These are phyloP conservation scores for Ophthalmotilapia sp. DNA, from an alignment of 2,113 vertebrate species.

Conservation along the genomic window DNA sequence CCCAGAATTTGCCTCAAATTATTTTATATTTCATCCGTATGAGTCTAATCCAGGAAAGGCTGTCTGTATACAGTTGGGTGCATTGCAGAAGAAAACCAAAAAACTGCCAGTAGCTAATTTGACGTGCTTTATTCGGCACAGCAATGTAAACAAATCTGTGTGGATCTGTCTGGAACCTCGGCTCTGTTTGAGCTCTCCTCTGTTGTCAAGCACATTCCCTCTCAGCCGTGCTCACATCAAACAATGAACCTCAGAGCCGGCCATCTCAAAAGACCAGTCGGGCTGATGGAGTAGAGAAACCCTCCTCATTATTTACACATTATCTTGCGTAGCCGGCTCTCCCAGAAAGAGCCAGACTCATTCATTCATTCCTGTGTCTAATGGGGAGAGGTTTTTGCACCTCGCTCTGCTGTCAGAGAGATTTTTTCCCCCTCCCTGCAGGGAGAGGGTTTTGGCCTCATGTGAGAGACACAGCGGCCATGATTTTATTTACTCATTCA, in stretches of 20 bases:
- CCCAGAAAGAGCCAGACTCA: background rate
- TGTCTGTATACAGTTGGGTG: background rate
- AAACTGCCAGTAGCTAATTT: background rate
- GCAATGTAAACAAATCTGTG: background rate
- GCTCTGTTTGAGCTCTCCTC: background rate
- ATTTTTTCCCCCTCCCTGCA: background rate
- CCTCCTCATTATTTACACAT: constrained; percentile 27
- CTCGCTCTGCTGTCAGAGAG: background rate
- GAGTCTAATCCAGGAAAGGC: background rate
- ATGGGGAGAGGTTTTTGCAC: background rate
- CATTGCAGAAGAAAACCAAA: background rate
- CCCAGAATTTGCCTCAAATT: background rate
- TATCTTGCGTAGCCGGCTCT: background rate
- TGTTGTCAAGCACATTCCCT: background rate
- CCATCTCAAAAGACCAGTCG: background rate
- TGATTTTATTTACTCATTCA: background rate
- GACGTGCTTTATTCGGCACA: background rate
- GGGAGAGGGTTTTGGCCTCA: background rate
- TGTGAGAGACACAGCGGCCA: background rate
- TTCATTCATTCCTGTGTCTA: constrained; percentile 8
- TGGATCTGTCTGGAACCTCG: background rate
- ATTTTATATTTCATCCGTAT: background rate
- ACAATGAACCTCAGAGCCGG: background rate
- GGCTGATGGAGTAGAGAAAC: constrained; percentile 9
- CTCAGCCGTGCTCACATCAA: background rate